Evolutionary conservation across 2,888 invertebrate species (phyloP).

Genomic region (Ectropis crepuscularia): DNA sequence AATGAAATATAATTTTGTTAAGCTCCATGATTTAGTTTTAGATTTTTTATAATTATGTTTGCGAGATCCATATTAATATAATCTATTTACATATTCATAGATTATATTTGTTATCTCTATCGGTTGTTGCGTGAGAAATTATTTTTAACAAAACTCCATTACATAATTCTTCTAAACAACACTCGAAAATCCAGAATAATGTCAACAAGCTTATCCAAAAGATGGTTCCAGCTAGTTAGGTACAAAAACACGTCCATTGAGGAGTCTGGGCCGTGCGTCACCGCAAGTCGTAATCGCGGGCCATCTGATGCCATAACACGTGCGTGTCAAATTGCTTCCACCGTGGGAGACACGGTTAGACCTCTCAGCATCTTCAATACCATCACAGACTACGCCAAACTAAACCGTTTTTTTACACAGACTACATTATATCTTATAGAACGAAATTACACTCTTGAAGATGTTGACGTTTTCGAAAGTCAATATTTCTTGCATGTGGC

Average conservation of each 20-base stretch:
- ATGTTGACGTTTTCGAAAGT: not conserved
- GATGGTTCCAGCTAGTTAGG: constrained; percentile 63
- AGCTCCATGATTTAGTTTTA: too few species aligned
- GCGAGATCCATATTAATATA: too few species aligned
- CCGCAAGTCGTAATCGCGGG: constrained; percentile 66
- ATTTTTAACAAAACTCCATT: too few species aligned
- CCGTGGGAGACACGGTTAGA: constrained; percentile 75
- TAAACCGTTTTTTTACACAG: constrained; percentile 15
- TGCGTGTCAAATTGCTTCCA: constrained; percentile 80
- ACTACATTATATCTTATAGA: not conserved
- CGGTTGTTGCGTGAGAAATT: too few species aligned
- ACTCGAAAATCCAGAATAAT: not conserved
- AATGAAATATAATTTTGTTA: too few species aligned
- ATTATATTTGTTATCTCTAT: too few species aligned
- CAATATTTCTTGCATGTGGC: constrained; percentile 13
- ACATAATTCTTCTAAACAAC: too few species aligned
- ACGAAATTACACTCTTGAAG: not conserved
- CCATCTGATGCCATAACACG: constrained; percentile 81
- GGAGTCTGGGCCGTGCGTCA: constrained; percentile 64
- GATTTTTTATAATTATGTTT: too few species aligned
- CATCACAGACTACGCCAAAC: constrained; percentile 39
- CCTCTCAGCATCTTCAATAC: constrained; percentile 48
- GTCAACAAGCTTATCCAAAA: constrained; percentile 3
- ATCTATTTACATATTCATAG: too few species aligned
- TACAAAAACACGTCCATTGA: constrained; percentile 79